Evolutionary conservation across 2,113 vertebrate genomes (phyloP), one percentile per base, ranked within the genome.

Genomic region (Pampusana beccarii): DNA sequence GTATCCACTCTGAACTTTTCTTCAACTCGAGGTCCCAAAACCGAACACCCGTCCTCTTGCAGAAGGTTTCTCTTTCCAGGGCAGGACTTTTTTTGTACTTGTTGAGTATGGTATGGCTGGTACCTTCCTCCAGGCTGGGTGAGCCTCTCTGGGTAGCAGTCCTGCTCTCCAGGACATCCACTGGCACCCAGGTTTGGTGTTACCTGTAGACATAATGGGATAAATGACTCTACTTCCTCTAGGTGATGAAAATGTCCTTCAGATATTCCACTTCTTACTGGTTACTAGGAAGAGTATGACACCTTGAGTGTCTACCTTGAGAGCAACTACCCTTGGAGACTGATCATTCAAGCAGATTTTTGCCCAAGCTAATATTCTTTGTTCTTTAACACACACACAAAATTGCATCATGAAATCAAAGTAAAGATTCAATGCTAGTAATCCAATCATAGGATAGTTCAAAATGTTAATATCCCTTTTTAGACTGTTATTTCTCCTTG

Each of bases 31-130:
- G 4, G 3, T 13, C 9, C 6, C 40, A 24, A 58, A 56, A 54
- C 3, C 16, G 12, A 51, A 50, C 16, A 56, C 5, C 7, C 34
- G 4, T 5, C 1, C 15, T 6, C 9, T 81, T 25, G 4, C 6
- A 67, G 29, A 8, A 4, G 1, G 3, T 62, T 3, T 66, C 3
- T 8, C 13, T 66, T 15, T 10, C 8, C 8, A 46, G 5, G 17
- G 7, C 9, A 56, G 9, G 8, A 11, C 16, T 64, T 66, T 61
- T 50, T 3, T 61, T 66, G 4, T 24, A 16, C 5, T 4, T 40
- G 8, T 29, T 80, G 51, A 7, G 16, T 33, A 44, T 21, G 18
- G 3, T 29, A 16, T 36, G 11, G 8, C 10, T 18, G 5, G 3
- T 16, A 14, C 24, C 28, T 70, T 87, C 21, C 17, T 67, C 16